phyloP scores from a whole-genome alignment of 1,140 invertebrate genomes.

The Rhopalosiphum padi region DNA sequence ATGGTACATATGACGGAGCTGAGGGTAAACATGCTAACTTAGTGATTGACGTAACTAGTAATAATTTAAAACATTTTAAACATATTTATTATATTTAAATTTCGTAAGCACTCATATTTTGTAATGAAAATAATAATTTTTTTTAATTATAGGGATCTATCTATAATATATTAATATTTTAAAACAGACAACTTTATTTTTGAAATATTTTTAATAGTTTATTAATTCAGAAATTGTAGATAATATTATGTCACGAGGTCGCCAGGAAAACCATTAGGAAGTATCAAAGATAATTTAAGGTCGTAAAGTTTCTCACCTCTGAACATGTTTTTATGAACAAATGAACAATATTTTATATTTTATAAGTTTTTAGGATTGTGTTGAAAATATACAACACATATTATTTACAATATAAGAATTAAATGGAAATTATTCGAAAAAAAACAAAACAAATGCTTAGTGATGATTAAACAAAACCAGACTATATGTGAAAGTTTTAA shows the following conservation, averaged over 20 bases:
- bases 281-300: constrained; percentile 1
- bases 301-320: not conserved
- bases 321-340: not conserved
- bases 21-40: not conserved
- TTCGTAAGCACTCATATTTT: not conserved
- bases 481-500: constrained; percentile 29
- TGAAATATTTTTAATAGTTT: not conserved
- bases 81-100: not conserved
- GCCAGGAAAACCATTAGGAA: constrained; percentile 21
- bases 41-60: not conserved
- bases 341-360: not conserved
- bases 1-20: not conserved
- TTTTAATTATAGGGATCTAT: not conserved
- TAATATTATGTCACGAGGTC: not conserved
- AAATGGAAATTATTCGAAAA: not conserved
- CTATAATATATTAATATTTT: not conserved
- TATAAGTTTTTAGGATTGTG: not conserved
- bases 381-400: not conserved
- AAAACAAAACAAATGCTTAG: not conserved
- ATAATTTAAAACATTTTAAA: not conserved
- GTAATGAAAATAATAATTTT: not conserved
- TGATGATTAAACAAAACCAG: constrained; percentile 13
- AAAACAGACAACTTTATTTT: not conserved
- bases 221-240: not conserved
- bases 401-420: not conserved